Evolutionary conservation across 2,888 invertebrate genomes (phyloP).

Genomic region (Polyommatus icarus): DNA sequence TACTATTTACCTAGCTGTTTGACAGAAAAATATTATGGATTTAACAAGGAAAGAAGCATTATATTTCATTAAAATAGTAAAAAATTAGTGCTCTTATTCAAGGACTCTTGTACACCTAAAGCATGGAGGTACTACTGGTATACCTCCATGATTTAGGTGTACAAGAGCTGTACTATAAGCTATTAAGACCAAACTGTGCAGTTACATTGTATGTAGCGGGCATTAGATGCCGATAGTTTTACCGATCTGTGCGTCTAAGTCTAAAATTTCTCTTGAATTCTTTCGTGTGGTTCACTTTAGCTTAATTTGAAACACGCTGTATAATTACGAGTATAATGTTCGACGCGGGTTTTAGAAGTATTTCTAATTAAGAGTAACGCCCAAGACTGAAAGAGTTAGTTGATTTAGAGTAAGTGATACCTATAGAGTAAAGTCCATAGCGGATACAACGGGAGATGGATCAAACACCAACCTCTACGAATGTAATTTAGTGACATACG

Average conservation of each 20-base stretch:
- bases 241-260: slow-evolving; percentile 49
- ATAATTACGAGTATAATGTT: slow-evolving; percentile 54
- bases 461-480: slow-evolving; percentile 36
- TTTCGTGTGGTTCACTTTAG: slow-evolving; percentile 51
- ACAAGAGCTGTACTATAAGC: not conserved
- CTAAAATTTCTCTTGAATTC: slow-evolving; percentile 45
- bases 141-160: no score
- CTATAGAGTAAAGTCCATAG: slow-evolving; percentile 78
- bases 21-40: not conserved
- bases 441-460: slow-evolving; percentile 59
- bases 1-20: not conserved
- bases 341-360: slow-evolving; percentile 78
- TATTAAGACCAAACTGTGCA: not conserved
- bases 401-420: slow-evolving; percentile 77
- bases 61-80: not conserved
- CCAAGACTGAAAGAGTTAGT: slow-evolving; percentile 79
- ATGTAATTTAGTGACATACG: slow-evolving; percentile 28
- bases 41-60: not conserved
- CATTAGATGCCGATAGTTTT: slow-evolving; percentile 45
- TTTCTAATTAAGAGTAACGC: slow-evolving; percentile 79
- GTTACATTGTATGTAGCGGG: not conserved
- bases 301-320: slow-evolving; percentile 50
- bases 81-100: no score
- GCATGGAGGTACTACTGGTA: not conserved
- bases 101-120: no score